Percentiles rank a stretch among this genome's conserved stretches.
Conservation (phyloP, 2,888 invertebrate genomes). For the Copidosoma aretas region DNA sequence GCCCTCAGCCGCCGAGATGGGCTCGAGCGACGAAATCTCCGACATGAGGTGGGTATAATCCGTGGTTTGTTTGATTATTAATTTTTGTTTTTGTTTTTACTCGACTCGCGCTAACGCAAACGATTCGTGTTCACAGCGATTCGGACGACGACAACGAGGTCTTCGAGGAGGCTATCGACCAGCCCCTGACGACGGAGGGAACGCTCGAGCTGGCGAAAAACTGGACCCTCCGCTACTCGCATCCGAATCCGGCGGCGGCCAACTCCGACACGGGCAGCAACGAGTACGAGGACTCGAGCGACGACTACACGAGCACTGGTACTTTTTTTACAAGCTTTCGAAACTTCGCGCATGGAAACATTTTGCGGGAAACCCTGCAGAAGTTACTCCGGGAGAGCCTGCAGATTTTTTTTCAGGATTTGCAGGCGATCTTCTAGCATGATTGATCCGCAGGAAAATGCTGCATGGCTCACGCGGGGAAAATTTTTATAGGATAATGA, state of each 20-base stretch:
- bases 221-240: slow-evolving; percentile 69
- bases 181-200: slow-evolving; percentile 71
- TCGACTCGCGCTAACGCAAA: background rate
- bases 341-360: no score
- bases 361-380: no score
- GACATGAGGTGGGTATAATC: slow-evolving; percentile 64
- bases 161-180: slow-evolving; percentile 74
- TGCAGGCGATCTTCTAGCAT: no score
- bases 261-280: slow-evolving; percentile 64
- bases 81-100: background rate
- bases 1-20: slow-evolving; percentile 75
- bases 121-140: slow-evolving; percentile 62
- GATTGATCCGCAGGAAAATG: no score
- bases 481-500: no score
- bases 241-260: slow-evolving; percentile 55
- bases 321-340: slow-evolving; percentile 24
- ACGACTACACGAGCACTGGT: slow-evolving; percentile 62
- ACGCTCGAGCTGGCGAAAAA: slow-evolving; percentile 74
- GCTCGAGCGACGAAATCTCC: slow-evolving; percentile 72
- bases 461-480: no score
- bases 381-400: no score
- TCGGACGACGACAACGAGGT: slow-evolving; percentile 72
- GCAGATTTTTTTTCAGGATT: no score
- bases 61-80: no score
- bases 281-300: slow-evolving; percentile 63